These are phyloP conservation scores for Xerus inauris DNA, from an alignment of 2,113 vertebrate species.

Conservation along the genomic window DNA sequence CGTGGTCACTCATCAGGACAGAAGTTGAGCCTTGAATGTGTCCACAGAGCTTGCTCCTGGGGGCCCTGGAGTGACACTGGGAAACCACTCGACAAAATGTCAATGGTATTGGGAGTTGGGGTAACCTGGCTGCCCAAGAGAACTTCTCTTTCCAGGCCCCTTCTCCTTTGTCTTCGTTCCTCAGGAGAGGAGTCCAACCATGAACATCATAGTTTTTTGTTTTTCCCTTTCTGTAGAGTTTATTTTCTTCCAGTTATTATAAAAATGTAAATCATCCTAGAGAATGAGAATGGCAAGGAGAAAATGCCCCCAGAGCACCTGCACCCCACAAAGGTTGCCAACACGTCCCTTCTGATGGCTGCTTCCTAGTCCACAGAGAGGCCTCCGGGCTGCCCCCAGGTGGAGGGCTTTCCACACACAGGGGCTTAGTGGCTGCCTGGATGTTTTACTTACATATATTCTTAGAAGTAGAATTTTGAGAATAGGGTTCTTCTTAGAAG, in stretches of 20 bases:
- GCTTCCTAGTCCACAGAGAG: neutral
- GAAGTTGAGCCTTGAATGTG: neutral
- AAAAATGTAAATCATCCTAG: slow-evolving; percentile 56
- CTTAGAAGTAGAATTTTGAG: slow-evolving; percentile 62
- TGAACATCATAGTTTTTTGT: neutral
- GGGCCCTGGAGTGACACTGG: neutral
- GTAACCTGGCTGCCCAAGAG: neutral
- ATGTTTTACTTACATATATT: slow-evolving; percentile 10
- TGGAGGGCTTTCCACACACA: neutral
- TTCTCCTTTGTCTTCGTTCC: neutral
- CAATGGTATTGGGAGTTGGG: neutral
- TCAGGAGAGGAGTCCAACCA: neutral
- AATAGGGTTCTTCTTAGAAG: slow-evolving; percentile 24
- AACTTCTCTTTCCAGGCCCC: neutral
- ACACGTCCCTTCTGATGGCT: neutral
- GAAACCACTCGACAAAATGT: neutral
- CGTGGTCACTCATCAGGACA: neutral
- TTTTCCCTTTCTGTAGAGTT: neutral
- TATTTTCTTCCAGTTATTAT: slow-evolving; percentile 41
- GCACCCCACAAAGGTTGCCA: neutral
- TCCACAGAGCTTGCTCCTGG: neutral
- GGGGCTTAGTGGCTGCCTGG: neutral
- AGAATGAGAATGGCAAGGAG: neutral
- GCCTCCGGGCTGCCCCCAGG: neutral
- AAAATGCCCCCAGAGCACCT: neutral